These are phyloP conservation scores for Polylopha cassiicola DNA, from an alignment of 2,888 invertebrate genomes.

Conservation along the genomic window DNA sequence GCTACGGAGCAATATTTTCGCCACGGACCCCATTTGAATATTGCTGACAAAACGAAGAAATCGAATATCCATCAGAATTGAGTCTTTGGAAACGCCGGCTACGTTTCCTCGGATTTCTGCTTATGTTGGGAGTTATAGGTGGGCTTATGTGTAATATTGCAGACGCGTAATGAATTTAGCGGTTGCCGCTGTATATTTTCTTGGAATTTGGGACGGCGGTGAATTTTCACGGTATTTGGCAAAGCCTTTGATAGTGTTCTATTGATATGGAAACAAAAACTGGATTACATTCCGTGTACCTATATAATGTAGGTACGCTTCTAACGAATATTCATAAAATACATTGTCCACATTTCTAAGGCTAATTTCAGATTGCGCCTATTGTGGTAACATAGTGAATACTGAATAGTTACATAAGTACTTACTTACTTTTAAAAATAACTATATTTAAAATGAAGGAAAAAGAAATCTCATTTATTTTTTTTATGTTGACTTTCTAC, in stretches of 20 bases:
- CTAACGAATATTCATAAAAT: too few species aligned
- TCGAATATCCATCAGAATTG: constrained; percentile 40
- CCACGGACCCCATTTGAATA: constrained; percentile 60
- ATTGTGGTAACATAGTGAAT: too few species aligned
- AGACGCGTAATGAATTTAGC: constrained; percentile 16
- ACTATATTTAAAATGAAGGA: too few species aligned
- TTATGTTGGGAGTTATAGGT: constrained; percentile 13
- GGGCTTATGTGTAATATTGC: constrained; percentile 13
- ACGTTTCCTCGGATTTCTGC: constrained; percentile 16
- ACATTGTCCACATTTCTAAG: too few species aligned
- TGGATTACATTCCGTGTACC: too few species aligned
- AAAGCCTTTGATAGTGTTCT: not conserved
- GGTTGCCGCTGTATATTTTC: constrained; percentile 4
- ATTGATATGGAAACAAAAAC: too few species aligned
- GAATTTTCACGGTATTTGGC: not conserved
- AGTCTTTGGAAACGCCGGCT: constrained; percentile 18
- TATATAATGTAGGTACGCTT: too few species aligned
- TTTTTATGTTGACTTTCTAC: too few species aligned
- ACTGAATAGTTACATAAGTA: too few species aligned
- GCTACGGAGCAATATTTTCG: constrained; percentile 68
- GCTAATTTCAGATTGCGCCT: too few species aligned
- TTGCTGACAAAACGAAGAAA: constrained; percentile 57
- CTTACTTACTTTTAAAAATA: too few species aligned
- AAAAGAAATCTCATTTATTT: too few species aligned
- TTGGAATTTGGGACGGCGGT: constrained; percentile 1